Conservation (phyloP, 2,888 invertebrate genomes). For the Mechanitis mazaeus region DNA sequence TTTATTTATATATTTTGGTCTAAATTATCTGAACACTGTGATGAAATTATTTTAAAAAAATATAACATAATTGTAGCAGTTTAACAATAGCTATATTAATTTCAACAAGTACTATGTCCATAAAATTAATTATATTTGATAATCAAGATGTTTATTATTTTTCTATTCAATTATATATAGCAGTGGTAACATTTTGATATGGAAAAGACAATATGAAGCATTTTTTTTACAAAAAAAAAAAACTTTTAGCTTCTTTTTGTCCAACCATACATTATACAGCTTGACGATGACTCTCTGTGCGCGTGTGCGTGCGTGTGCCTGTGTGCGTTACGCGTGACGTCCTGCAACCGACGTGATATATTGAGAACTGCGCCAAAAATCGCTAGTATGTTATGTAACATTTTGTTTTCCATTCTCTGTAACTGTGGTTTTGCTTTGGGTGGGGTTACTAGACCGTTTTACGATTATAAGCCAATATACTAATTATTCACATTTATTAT, state of each 20-base stretch:
- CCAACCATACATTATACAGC: slow-evolving; percentile 53
- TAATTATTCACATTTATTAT: no score
- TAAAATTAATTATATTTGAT: no score
- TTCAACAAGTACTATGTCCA: no score
- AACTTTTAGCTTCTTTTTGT: slow-evolving; percentile 23
- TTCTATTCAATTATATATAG: no score
- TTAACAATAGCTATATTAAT: no score
- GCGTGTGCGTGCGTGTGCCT: slow-evolving; percentile 48
- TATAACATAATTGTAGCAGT: no score
- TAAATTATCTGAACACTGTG: no score
- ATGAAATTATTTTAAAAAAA: no score
- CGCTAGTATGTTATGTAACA: slow-evolving; percentile 48
- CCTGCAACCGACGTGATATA: slow-evolving; percentile 71
- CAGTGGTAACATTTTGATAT: neutral
- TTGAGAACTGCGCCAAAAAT: slow-evolving; percentile 71
- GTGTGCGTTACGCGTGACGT: slow-evolving; percentile 58
- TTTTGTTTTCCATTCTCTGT: slow-evolving; percentile 32
- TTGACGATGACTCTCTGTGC: slow-evolving; percentile 58
- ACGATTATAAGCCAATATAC: slow-evolving; percentile 6
- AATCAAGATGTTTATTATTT: no score
- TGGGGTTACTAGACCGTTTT: slow-evolving; percentile 8
- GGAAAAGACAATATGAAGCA: slow-evolving; percentile 5
- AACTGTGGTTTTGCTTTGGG: slow-evolving; percentile 24
- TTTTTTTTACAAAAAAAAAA: slow-evolving; percentile 10
- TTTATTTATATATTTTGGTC: no score